Conservation (phyloP, 92 coral and sea anemone genomes). For the Plumapathes pennacea region DNA sequence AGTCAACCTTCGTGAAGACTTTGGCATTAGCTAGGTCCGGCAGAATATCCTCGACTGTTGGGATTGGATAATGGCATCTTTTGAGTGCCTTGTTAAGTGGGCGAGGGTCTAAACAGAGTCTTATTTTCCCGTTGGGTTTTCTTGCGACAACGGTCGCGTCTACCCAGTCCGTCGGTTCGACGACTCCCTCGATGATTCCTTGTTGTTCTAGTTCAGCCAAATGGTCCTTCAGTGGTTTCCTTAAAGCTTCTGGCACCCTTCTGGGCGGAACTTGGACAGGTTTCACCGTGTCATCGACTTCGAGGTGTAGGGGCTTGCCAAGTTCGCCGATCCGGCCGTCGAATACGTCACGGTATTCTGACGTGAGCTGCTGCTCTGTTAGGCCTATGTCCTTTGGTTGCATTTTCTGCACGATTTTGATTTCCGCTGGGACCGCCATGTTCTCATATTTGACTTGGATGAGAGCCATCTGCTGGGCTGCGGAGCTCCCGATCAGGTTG, state of each 20-base stretch:
- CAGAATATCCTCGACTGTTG: slow-evolving; percentile 4
- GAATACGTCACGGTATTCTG: slow-evolving; percentile 37
- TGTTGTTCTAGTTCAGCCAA: background rate
- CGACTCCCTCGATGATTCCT: slow-evolving; percentile 1
- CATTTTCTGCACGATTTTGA: background rate
- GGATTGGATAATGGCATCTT: slow-evolving; percentile 2
- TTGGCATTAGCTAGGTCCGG: background rate
- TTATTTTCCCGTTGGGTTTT: slow-evolving; percentile 18
- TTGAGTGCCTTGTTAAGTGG: slow-evolving; percentile 16
- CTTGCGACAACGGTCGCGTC: slow-evolving; percentile 19
- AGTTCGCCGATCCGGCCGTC: slow-evolving; percentile 21
- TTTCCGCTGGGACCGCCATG: too few species aligned
- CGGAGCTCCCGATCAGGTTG: slow-evolving; percentile 1
- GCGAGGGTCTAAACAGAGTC: slow-evolving; percentile 11
- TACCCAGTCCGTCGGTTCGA: slow-evolving; percentile 11
- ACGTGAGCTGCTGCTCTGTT: too few species aligned
- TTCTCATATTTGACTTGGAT: too few species aligned
- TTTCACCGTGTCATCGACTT: too few species aligned
- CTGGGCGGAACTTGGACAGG: too few species aligned
- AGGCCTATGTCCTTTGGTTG: too few species aligned
- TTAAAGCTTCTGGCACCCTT: too few species aligned
- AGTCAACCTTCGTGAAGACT: slow-evolving; percentile 1
- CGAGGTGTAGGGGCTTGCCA: too few species aligned
- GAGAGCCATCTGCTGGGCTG: too few species aligned
- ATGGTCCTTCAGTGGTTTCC: background rate